Conservation (phyloP, 2,888 invertebrate species). For the Polydrusus pterygomalis region DNA sequence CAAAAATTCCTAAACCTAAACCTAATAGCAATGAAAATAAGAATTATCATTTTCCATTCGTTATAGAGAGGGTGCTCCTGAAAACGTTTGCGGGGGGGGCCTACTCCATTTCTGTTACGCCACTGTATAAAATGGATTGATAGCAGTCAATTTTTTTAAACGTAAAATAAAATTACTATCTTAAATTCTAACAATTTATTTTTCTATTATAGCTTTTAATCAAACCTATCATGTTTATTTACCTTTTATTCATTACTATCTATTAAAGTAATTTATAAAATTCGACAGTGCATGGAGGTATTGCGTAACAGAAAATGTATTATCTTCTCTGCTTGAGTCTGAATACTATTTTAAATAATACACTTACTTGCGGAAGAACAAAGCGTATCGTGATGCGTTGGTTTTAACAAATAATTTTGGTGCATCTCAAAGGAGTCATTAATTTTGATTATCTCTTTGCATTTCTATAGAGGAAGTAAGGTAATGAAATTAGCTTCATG, state of each 20-base stretch:
- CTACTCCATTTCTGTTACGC: too few relatives aligned
- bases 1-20: too few relatives aligned
- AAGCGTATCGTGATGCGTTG: constrained; percentile 27
- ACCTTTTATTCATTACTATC: constrained; percentile 20
- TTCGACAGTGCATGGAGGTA: constrained; percentile 20
- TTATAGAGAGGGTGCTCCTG: too few relatives aligned
- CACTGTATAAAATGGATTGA: background rate
- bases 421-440: constrained; percentile 31
- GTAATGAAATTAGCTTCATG: background rate
- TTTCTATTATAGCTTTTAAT: constrained; percentile 1
- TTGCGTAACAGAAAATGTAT: constrained; percentile 38
- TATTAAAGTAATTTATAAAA: constrained; percentile 27
- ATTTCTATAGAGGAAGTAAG: background rate
- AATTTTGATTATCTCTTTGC: constrained; percentile 22
- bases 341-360: constrained; percentile 29
- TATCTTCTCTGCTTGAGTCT: constrained; percentile 36
- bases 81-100: too few relatives aligned
- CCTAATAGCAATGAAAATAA: too few relatives aligned
- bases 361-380: constrained; percentile 20
- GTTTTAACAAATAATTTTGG: constrained; percentile 28
- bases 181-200: background rate
- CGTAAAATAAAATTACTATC: background rate
- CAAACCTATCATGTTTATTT: constrained; percentile 15
- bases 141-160: background rate
- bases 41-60: too few relatives aligned